Percentiles rank a stretch among this genome's conserved stretches.
phyloP scores from a whole-genome alignment of 2,113 vertebrate species.

The Psittacula cyanocephala region DNA sequence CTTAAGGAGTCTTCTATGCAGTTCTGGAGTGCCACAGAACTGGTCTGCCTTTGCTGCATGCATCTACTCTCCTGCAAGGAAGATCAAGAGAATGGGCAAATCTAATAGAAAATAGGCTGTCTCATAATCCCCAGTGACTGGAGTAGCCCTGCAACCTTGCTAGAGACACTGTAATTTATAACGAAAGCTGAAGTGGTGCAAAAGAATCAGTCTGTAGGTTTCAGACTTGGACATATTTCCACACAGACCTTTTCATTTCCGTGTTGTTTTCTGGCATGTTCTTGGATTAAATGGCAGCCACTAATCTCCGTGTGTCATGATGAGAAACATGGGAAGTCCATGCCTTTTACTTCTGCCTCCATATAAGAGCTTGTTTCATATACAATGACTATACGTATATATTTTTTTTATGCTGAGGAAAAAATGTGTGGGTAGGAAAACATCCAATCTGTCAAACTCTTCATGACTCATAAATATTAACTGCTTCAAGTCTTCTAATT shows the following conservation, averaged over 20 bases:
- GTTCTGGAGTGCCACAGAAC: background rate
- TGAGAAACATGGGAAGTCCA: background rate
- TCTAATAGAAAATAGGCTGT: background rate
- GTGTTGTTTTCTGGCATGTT: background rate
- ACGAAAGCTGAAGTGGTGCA: background rate
- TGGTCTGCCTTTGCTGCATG: background rate
- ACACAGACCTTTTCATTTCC: background rate
- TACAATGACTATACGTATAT: background rate
- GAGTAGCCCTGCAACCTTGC: background rate
- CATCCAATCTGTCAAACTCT: slow-evolving; percentile 73
- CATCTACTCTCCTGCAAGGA: background rate
- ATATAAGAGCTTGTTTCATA: slow-evolving; percentile 16
- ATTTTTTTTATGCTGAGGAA: slow-evolving; percentile 53
- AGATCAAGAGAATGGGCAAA: background rate
- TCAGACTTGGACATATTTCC: background rate
- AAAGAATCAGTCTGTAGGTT: background rate
- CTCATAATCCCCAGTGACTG: background rate
- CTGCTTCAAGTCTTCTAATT: slow-evolving; percentile 75
- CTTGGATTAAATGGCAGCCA: background rate
- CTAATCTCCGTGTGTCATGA: background rate
- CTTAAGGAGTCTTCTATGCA: background rate
- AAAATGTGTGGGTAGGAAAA: slow-evolving; percentile 67
- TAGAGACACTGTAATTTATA: background rate
- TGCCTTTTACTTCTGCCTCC: slow-evolving; percentile 21
- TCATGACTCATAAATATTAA: slow-evolving; percentile 79